phyloP scores from a whole-genome alignment of 1,140 invertebrate species.

The Zaprionus inermis region DNA sequence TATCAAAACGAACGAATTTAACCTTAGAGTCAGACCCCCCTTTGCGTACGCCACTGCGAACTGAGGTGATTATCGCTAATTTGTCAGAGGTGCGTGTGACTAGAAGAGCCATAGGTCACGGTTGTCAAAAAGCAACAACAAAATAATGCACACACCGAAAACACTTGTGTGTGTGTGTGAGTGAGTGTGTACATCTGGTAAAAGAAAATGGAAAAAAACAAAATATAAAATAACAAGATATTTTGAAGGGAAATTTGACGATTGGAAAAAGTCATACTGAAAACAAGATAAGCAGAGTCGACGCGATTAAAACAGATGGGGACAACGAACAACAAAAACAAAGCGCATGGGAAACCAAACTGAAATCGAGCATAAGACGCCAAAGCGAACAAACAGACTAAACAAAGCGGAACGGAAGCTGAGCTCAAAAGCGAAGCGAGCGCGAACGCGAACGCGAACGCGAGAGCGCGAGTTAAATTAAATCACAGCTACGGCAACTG shows the following conservation, averaged over 20 bases:
- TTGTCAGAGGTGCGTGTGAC: slow-evolving; percentile 33
- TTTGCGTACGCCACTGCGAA: neutral
- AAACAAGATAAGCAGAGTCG: slow-evolving; percentile 40
- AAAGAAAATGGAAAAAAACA: slow-evolving; percentile 15
- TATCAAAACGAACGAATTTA: neutral
- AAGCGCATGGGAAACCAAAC: slow-evolving; percentile 27
- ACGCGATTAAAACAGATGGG: slow-evolving; percentile 35
- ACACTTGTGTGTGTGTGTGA: neutral
- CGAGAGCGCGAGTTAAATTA: slow-evolving; percentile 57
- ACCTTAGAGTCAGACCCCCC: neutral
- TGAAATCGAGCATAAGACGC: slow-evolving; percentile 18
- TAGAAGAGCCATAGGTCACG: slow-evolving; percentile 34
- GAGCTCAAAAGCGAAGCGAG: slow-evolving; percentile 58
- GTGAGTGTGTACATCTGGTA: neutral
- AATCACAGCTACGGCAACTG: slow-evolving; percentile 51
- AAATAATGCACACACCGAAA: slow-evolving; percentile 10
- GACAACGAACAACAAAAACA: slow-evolving; percentile 19
- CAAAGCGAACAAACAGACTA: slow-evolving; percentile 25
- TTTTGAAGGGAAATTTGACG: slow-evolving; percentile 12
- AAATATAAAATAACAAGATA: neutral
- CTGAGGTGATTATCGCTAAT: slow-evolving; percentile 16
- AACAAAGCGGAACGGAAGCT: slow-evolving; percentile 64
- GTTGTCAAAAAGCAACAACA: slow-evolving; percentile 21
- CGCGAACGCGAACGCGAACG: too few relatives aligned
- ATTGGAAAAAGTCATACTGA: slow-evolving; percentile 21